A percentile compares a stretch with the other conserved stretches of the same genome.
These are phyloP conservation scores for Megalops atlanticus DNA, from an alignment of 2,113 vertebrate species.

Conservation along the genomic window DNA sequence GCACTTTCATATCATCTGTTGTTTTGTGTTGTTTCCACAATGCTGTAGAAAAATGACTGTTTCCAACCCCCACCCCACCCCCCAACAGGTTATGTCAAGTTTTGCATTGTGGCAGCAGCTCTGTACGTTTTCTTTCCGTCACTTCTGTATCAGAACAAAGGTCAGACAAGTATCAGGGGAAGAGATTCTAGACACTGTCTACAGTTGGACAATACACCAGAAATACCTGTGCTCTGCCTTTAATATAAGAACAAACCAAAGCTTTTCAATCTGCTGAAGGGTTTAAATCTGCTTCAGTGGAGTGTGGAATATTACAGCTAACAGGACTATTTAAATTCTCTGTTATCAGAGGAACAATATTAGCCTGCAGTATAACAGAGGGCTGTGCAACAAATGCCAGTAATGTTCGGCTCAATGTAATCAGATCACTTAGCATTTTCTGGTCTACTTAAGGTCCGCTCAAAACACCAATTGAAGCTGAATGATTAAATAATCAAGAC, in stretches of 20 bases:
- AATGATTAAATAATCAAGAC: background rate
- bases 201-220: too few relatives aligned
- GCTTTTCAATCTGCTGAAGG: too few relatives aligned
- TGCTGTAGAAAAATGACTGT: too few relatives aligned
- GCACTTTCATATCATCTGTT: background rate
- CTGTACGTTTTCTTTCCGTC: background rate
- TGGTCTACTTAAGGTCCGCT: background rate
- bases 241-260: too few relatives aligned
- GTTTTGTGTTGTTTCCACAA: background rate
- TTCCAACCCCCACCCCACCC: background rate
- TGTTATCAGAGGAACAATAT: background rate
- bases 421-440: background rate
- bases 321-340: background rate
- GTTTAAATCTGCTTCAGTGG: background rate
- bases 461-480: background rate
- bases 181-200: too few relatives aligned
- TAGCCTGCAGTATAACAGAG: background rate
- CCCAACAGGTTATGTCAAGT: too few relatives aligned
- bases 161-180: background rate
- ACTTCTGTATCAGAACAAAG: background rate
- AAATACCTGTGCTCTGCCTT: too few relatives aligned
- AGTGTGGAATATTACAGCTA: background rate
- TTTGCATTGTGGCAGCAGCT: background rate
- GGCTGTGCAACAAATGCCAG: background rate
- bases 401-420: background rate